phyloP scores from a whole-genome alignment of 2,888 invertebrate genomes.

The Drosophila borborema region DNA sequence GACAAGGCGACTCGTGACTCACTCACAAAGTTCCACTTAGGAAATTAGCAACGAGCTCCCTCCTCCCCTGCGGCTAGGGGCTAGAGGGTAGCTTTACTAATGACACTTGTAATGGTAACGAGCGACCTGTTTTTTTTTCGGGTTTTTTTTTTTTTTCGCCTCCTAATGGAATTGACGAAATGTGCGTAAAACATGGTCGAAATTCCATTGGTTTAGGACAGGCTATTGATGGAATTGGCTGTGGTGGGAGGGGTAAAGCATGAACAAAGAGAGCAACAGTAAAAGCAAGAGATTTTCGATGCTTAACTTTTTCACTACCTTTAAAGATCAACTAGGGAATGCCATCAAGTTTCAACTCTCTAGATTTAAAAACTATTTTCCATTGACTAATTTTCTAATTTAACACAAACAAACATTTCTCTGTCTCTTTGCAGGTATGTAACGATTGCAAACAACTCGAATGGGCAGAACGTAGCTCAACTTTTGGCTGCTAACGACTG shows the following conservation, averaged over 20 bases:
- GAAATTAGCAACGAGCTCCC: slow-evolving; percentile 44
- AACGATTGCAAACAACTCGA: slow-evolving; percentile 17
- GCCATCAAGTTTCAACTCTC: background rate
- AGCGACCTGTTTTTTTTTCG: slow-evolving; percentile 22
- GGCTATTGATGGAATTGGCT: slow-evolving; percentile 19
- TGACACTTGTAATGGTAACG: slow-evolving; percentile 52
- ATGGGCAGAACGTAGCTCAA: slow-evolving; percentile 39
- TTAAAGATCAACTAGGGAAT: background rate
- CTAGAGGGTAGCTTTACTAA: slow-evolving; percentile 34
- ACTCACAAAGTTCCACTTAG: slow-evolving; percentile 52
- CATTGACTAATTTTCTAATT: slow-evolving; percentile 31
- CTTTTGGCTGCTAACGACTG: slow-evolving; percentile 53
- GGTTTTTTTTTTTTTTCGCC: background rate
- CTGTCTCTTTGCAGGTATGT: slow-evolving; percentile 65
- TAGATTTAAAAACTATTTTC: slow-evolving; percentile 14
- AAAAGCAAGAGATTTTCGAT: background rate
- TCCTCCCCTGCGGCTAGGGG: background rate
- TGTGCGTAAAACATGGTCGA: slow-evolving; percentile 20
- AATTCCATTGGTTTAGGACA: background rate
- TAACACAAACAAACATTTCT: slow-evolving; percentile 1
- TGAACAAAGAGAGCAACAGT: background rate
- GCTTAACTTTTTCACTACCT: background rate
- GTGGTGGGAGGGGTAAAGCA: background rate
- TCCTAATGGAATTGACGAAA: slow-evolving; percentile 35
- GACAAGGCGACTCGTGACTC: slow-evolving; percentile 22